Evolutionary conservation across 2,888 invertebrate genomes (phyloP), one percentile per base, ranked within the genome.

Genomic region (Polietes domitor): DNA sequence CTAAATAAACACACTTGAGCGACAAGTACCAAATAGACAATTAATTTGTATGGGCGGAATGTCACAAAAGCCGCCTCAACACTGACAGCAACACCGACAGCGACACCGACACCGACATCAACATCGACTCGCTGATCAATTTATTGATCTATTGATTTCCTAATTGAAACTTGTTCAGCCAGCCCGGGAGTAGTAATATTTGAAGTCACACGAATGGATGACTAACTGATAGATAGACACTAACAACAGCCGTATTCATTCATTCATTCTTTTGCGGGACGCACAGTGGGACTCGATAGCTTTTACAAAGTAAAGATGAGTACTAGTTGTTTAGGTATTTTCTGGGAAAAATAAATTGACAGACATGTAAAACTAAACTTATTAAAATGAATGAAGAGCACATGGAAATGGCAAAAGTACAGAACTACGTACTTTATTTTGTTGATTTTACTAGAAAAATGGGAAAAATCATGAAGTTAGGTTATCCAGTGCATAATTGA

Each of bases 1-100:
- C 37, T 63, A 70, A 71, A 76, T 73, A 81, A 73, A 68, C 84
- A 68, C 84, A 86, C 85, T 85, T 77, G 83, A 85, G 80, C 58
- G 73, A 77, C 83, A 81, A 85, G 80, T 78, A 84, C 79, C 81
- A 85, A 83, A 85, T 85, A 85, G 81, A 82, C 85, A 86, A 86
- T 86, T 86, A 86, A 86, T 85, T 86, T 80, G 77, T 83, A 74
- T 80, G 71, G 63, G 77, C 80, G 77, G 74, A 74, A 80, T 70
- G 76, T 80, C 61, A 73, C 32, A 78, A 43, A 68, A 68, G 68
- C 68, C 68, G 43, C 21, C 68, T 26, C 43, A 79, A 55, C 68
- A 26, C 26, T 17, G 19, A 50, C 50, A 2, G 65, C 76, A 47
- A 65, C 58, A 43, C 2, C 73, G 50, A 17, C 50, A 58, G 58